Percentiles rank a stretch among this genome's conserved stretches.
phyloP scores from a whole-genome alignment of 2,797 vertebrate species.

The Glyptemys insculpta region DNA sequence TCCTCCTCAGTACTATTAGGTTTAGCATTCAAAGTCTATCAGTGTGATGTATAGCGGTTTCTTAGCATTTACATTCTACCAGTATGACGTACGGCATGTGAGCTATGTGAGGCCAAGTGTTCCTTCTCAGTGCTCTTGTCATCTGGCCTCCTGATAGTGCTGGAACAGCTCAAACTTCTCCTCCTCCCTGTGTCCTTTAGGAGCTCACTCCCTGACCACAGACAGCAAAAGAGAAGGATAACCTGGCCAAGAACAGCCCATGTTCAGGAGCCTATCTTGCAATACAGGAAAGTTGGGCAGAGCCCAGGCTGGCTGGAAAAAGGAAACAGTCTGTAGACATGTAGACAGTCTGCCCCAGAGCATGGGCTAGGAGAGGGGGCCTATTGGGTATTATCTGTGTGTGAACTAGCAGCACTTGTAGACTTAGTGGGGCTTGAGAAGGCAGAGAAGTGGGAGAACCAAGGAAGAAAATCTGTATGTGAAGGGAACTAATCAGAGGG shows the following conservation, averaged over 20 bases:
- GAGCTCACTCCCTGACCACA: background rate
- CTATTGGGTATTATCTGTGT: background rate
- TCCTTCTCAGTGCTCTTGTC: background rate
- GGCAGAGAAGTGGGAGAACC: background rate
- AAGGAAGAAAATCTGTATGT: background rate
- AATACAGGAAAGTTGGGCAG: background rate
- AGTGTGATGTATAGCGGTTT: background rate
- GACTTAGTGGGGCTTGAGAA: background rate
- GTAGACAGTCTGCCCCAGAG: background rate
- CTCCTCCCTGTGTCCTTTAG: too few relatives aligned
- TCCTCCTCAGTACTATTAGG: fast-evolving
- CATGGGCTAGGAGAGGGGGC: background rate
- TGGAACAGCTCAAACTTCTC: too few relatives aligned
- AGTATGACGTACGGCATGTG: background rate
- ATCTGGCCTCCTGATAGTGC: background rate
- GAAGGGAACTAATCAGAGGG: background rate
- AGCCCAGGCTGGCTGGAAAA: background rate
- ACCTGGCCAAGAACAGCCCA: background rate
- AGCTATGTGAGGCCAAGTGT: background rate
- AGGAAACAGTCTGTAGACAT: too few relatives aligned
- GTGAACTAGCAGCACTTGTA: background rate
- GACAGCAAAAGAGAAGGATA: background rate
- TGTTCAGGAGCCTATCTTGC: background rate
- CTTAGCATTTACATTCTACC: background rate
- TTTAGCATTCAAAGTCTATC: constrained; percentile 6